Base-by-base conservation (phyloP, 2,888 invertebrate genomes). In the Julus scanicus region DNA sequence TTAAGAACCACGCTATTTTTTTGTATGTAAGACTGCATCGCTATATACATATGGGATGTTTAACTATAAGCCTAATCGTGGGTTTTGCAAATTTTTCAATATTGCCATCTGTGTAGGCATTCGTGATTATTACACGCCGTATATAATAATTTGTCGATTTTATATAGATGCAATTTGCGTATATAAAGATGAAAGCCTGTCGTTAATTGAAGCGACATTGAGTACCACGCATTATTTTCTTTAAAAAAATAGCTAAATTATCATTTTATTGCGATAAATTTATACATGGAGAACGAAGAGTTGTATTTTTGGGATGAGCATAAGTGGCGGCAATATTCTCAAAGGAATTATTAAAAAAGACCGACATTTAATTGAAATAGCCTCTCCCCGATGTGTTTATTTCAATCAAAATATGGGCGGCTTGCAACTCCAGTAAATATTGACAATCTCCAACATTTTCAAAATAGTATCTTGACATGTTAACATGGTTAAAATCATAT, bases 351-450 rank as follows among this genome's bases (percentile, higher is more conserved):
- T 37, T 71, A 29, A 80, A 80, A 37, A 37, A 37, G 80, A 37
- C 80, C 80, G 80, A 80, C 37, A 37, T 37, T 80, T 80, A 80
- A 80, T 80, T 37, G 80, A 80, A 80, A 37, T 80, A 80, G 80
- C 20, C 80, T 29, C 37, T 80, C 20, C 80, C 80, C 29, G 15
- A 37, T 80, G 80, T 44, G 44, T 29, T 11, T 80, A 80, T 80
- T 80, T 37, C 13, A 9, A 71, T 1, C 29, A 44, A 44, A 44
- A 44, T 44, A 53, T 53, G 6, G 17, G 53, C 53, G 11, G 17
- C 17, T 5, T 13, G 48, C 11, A 48, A 1, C 11, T 11, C 48
- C 48, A 48, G 48, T 48, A 48, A 29, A 29, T 13, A 17, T 53
- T 53, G 29, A 29, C 53, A 53, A 11, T 53, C 13, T 17, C 6